Conservation (phyloP, 2,888 invertebrate species). For the Agrilus biguttatus region DNA sequence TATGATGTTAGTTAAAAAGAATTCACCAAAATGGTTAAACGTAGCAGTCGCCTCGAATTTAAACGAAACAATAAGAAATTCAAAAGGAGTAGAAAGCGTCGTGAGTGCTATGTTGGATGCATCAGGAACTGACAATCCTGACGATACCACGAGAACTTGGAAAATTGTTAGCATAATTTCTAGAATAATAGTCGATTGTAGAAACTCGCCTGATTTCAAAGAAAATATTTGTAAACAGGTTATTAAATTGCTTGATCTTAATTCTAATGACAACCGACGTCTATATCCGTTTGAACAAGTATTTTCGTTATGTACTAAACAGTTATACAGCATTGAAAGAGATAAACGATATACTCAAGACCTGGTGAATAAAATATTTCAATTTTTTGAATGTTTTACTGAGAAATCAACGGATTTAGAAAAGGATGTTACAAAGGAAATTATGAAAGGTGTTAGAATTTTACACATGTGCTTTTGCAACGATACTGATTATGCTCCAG, state of each 20-base stretch:
- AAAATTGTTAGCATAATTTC: slow-evolving; percentile 50
- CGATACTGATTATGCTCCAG: too few relatives aligned
- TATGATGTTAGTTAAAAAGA: slow-evolving; percentile 42
- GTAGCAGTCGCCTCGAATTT: slow-evolving; percentile 44
- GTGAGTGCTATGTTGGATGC: slow-evolving; percentile 44
- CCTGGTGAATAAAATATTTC: too few relatives aligned
- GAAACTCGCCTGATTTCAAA: slow-evolving; percentile 40
- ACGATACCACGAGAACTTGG: slow-evolving; percentile 47
- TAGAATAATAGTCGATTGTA: slow-evolving; percentile 44
- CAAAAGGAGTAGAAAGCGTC: slow-evolving; percentile 49
- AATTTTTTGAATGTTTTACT: too few relatives aligned
- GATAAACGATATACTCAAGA: too few relatives aligned
- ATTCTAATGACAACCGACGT: slow-evolving; percentile 31
- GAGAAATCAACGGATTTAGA: too few relatives aligned
- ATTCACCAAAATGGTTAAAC: slow-evolving; percentile 49
- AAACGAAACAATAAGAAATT: slow-evolving; percentile 39
- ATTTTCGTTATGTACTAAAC: slow-evolving; percentile 40
- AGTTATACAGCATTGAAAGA: slow-evolving; percentile 23
- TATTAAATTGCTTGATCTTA: slow-evolving; percentile 30
- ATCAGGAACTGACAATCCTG: slow-evolving; percentile 13
- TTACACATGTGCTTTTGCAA: too few relatives aligned
- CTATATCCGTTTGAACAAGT: slow-evolving; percentile 23
- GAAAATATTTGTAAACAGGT: slow-evolving; percentile 39
- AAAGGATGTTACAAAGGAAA: too few relatives aligned
- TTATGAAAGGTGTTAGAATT: too few relatives aligned